Conservation (phyloP, 2,113 vertebrate genomes). For the Malurus alboscapulatus region DNA sequence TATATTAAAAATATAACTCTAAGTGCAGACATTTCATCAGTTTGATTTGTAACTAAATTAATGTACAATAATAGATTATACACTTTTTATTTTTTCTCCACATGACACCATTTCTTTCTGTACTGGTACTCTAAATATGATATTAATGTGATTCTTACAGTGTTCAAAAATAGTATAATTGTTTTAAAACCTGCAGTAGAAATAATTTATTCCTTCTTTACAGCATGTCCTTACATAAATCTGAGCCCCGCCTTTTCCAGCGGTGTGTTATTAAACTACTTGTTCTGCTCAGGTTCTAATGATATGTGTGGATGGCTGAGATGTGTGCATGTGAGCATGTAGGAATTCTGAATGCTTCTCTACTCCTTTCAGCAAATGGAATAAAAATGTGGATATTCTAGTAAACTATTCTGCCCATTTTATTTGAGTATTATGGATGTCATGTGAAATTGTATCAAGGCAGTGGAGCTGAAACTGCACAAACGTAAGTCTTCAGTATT, state of each 20-base stretch:
- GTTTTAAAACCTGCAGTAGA: neutral
- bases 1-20: neutral
- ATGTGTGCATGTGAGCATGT: neutral
- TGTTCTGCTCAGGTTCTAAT: neutral
- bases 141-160: neutral
- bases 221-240: neutral
- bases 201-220: neutral
- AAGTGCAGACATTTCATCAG: neutral
- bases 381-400: neutral
- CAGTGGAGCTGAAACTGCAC: neutral
- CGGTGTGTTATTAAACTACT: neutral
- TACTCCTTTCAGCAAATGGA: neutral
- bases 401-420: neutral
- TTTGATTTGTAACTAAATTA: constrained; percentile 9
- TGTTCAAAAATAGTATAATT: neutral
- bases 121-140: neutral
- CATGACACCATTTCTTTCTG: neutral
- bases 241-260: neutral
- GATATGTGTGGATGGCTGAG: neutral
- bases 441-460: neutral
- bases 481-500: neutral
- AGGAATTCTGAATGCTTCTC: neutral
- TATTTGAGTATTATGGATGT: neutral
- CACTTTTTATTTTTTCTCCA: neutral
- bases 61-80: neutral